Evolutionary conservation across 2,113 vertebrate species (phyloP), one percentile per base, ranked within the genome.

Genomic region (Mesembrinibis cayennensis): DNA sequence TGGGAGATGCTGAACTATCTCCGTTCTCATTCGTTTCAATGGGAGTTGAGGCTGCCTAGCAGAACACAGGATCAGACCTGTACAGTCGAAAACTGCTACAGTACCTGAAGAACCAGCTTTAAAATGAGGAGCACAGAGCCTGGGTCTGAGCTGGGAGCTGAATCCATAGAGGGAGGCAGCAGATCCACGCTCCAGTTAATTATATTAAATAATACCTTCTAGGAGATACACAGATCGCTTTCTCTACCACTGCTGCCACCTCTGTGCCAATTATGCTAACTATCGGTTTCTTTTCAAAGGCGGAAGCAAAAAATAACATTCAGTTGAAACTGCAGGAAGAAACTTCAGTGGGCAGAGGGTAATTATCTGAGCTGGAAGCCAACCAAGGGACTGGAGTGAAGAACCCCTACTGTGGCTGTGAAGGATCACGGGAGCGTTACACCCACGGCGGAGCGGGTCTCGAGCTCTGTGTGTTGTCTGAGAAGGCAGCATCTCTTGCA

Each of bases 31-130:
- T 87, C 3, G 0, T 50, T n/a, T 36, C 93, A 50, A 7, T 1
- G 36, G 67, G 90, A 81, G 76, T 1, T 8, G 72, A 50, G 72
- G 76, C 45, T 69, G 89, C 83, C 71, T 13, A 32, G 89, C 93
- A 89, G 65, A 42, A 8, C 12, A 25, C 91, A 96, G 95, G 93
- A 96, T 93, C 70, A 89, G 96, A 95, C 89, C 86, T 91, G 92
- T 0, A 30, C 4, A 26, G 29, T 11, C 15, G 0, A 62, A 62
- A 96, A 87, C 67, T 90, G 80, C 89, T 44, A 21, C 59, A 23
- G 61, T 62, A 85, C 96, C 84, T 96, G 96, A 87, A 95, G 91
- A 97, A 95, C 94, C 94, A 89, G 93, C 83, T 97, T 70, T 49
- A 49, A 91, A 82, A 86, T 5, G 56, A 85, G 78, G 45, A 91